Evolutionary conservation across 1,140 invertebrate species (phyloP).

Genomic region (Drosophila willistoni): DNA sequence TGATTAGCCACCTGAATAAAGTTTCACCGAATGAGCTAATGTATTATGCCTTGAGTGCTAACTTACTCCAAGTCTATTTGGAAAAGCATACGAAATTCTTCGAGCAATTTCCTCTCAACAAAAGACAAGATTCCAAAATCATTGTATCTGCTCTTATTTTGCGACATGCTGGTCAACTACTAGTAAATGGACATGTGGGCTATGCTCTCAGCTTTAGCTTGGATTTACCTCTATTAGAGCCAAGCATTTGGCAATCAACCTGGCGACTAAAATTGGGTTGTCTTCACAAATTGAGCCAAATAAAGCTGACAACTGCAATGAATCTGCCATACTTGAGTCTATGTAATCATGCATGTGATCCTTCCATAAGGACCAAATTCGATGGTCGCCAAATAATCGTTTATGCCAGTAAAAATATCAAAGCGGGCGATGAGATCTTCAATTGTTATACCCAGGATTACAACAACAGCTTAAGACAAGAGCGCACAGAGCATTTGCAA

Average conservation of each 20-base stretch:
- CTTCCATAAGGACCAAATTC: slow-evolving; percentile 49
- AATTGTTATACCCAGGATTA: slow-evolving; percentile 69
- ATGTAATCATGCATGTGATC: slow-evolving; percentile 66
- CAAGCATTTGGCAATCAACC: slow-evolving; percentile 52
- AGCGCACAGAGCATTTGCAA: slow-evolving; percentile 36
- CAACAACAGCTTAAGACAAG: slow-evolving; percentile 19
- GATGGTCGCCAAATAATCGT: slow-evolving; percentile 51
- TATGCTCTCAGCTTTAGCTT: slow-evolving; percentile 36
- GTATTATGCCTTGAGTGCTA: slow-evolving; percentile 59
- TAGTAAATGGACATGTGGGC: slow-evolving; percentile 64
- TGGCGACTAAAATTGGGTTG: slow-evolving; percentile 45
- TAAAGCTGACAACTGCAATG: slow-evolving; percentile 44
- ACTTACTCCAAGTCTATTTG: slow-evolving; percentile 62
- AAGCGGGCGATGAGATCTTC: slow-evolving; percentile 55
- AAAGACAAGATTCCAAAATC: slow-evolving; percentile 48
- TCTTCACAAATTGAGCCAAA: slow-evolving; percentile 47
- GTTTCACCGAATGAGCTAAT: slow-evolving; percentile 32
- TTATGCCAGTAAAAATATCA: slow-evolving; percentile 34
- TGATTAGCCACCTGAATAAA: slow-evolving; percentile 60
- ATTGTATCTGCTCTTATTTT: slow-evolving; percentile 58
- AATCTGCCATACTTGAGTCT: slow-evolving; percentile 72
- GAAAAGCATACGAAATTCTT: slow-evolving; percentile 55
- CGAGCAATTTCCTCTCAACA: slow-evolving; percentile 4
- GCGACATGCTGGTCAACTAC: slow-evolving; percentile 57
- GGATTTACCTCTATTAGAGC: slow-evolving; percentile 48